phyloP scores from a whole-genome alignment of 2,888 invertebrate genomes.

The Cephonodes hylas region DNA sequence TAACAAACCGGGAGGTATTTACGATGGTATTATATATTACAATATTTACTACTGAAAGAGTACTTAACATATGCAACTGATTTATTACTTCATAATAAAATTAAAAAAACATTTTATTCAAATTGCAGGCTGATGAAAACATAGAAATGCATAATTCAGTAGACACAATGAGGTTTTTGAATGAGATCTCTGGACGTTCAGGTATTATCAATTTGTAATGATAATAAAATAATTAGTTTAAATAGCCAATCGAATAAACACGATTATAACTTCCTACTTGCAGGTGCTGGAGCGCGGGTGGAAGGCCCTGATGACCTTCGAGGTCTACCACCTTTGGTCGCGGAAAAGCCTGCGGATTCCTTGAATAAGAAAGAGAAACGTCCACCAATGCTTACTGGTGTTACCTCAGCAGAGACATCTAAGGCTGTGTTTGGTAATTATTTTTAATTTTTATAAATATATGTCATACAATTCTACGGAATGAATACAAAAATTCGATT shows the following conservation, averaged over 20 bases:
- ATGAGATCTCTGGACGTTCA: slow-evolving; percentile 81
- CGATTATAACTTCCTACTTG: not conserved
- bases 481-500: not conserved
- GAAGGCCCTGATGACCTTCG: slow-evolving; percentile 85
- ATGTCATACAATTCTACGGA: not conserved
- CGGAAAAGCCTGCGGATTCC: slow-evolving; percentile 82
- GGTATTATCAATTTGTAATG: slow-evolving; percentile 42
- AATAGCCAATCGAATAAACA: not conserved
- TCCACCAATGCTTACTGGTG: slow-evolving; percentile 87
- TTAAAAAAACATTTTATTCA: not conserved
- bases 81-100: too few species aligned
- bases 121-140: slow-evolving; percentile 80
- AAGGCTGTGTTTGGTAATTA: slow-evolving; percentile 79
- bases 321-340: slow-evolving; percentile 84
- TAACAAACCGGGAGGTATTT: too few species aligned
- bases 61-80: too few species aligned
- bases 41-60: too few species aligned
- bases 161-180: slow-evolving; percentile 81
- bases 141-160: slow-evolving; percentile 77
- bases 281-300: slow-evolving; percentile 84
- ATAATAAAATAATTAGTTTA: too few species aligned
- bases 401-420: slow-evolving; percentile 87
- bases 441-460: not conserved
- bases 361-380: slow-evolving; percentile 77
- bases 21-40: too few species aligned